phyloP scores from a whole-genome alignment of 2,797 vertebrate species.

The Peromyscus melanophrys region DNA sequence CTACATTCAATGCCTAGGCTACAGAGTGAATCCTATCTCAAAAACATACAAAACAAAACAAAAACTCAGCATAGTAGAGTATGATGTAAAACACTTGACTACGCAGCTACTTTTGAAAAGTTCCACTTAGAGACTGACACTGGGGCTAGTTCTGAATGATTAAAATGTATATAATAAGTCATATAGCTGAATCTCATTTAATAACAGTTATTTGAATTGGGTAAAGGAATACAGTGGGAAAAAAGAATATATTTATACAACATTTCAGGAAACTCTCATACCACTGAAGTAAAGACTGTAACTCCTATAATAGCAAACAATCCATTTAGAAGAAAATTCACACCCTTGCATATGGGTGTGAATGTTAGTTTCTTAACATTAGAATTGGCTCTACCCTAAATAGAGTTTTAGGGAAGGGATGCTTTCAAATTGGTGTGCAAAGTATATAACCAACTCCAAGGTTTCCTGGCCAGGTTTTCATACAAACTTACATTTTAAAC shows the following conservation, averaged over 20 bases:
- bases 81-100: not conserved
- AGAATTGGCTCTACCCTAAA: conserved; percentile 84
- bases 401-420: conserved; percentile 83
- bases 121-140: not conserved
- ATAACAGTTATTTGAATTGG: conserved; percentile 66
- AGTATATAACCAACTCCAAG: conserved; percentile 81
- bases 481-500: conserved; percentile 76
- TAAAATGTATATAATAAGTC: conserved; percentile 31
- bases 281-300: conserved; percentile 84
- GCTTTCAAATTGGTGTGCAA: conserved; percentile 83
- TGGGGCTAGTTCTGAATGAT: not conserved
- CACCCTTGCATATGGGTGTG: conserved; percentile 86
- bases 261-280: conserved; percentile 84
- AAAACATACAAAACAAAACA: not conserved
- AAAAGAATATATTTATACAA: conserved; percentile 70
- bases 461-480: conserved; percentile 83
- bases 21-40: not conserved
- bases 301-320: conserved; percentile 86
- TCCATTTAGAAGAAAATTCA: conserved; percentile 87
- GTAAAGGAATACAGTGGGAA: conserved; percentile 51
- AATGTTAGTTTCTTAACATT: conserved; percentile 87
- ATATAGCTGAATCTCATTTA: conserved; percentile 60
- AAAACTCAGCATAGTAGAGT: not conserved
- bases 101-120: not conserved
- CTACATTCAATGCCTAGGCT: not conserved